These are phyloP conservation scores for Trissonchulus latispiculum DNA, from an alignment of 2,888 invertebrate genomes.

Conservation along the genomic window DNA sequence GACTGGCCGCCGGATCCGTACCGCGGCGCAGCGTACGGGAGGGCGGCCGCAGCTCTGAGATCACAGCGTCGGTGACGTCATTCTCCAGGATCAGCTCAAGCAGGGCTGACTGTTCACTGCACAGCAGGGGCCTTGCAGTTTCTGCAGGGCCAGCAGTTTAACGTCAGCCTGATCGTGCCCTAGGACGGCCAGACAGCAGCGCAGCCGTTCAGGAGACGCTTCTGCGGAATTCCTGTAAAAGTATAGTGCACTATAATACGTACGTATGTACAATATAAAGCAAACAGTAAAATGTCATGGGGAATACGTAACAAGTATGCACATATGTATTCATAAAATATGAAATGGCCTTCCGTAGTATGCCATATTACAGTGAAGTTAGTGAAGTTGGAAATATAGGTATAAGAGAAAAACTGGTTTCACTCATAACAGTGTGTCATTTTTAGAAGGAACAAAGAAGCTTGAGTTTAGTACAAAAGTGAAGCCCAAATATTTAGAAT, in stretches of 20 bases:
- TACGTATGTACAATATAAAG: background rate
- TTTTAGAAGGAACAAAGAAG: too few species aligned
- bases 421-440: background rate
- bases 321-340: too few species aligned
- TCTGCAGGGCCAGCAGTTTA: background rate
- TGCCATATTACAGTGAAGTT: too few species aligned
- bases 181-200: background rate
- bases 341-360: too few species aligned
- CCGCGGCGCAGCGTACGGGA: too few species aligned
- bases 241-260: too few species aligned
- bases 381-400: too few species aligned
- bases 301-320: background rate
- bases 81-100: background rate
- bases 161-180: background rate
- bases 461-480: too few species aligned
- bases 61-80: background rate
- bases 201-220: background rate
- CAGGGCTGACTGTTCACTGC: background rate
- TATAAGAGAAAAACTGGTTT: too few species aligned
- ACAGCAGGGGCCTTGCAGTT: background rate
- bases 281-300: background rate
- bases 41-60: slow-evolving; percentile 34
- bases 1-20: too few species aligned
- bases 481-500: too few species aligned
- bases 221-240: too few species aligned